phyloP scores from a whole-genome alignment of 2,113 vertebrate species.

The Hemibagrus wyckioides region DNA sequence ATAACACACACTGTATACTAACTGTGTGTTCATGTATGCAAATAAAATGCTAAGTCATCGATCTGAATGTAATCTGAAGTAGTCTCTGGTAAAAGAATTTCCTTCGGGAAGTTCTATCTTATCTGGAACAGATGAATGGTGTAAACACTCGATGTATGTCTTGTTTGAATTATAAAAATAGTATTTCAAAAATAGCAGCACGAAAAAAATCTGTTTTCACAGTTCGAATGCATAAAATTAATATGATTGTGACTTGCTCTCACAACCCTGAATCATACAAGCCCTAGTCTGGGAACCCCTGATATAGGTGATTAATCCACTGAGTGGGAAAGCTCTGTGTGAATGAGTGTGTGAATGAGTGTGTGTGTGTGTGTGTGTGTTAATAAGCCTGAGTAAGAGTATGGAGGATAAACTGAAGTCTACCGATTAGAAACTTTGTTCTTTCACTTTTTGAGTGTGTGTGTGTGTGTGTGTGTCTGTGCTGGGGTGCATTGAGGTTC shows the following conservation, averaged over 20 bases:
- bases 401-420: neutral
- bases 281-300: too few relatives aligned
- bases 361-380: neutral
- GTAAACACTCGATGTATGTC: neutral
- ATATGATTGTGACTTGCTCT: neutral
- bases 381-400: neutral
- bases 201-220: neutral
- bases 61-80: too few relatives aligned
- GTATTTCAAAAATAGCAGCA: neutral
- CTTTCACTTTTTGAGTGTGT: too few relatives aligned
- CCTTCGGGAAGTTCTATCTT: too few relatives aligned
- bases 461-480: slow-evolving; percentile 12
- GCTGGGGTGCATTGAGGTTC: slow-evolving; percentile 25
- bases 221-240: neutral
- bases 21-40: neutral
- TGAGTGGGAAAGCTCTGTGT: neutral
- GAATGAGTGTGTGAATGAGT: neutral
- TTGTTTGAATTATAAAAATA: neutral
- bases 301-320: neutral
- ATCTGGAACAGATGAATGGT: neutral
- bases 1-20: neutral
- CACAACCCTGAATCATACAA: neutral
- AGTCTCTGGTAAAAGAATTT: too few relatives aligned
- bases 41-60: neutral
- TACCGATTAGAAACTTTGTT: neutral